phyloP scores from a whole-genome alignment of 2,888 invertebrate species.

The Eulithis prunata region DNA sequence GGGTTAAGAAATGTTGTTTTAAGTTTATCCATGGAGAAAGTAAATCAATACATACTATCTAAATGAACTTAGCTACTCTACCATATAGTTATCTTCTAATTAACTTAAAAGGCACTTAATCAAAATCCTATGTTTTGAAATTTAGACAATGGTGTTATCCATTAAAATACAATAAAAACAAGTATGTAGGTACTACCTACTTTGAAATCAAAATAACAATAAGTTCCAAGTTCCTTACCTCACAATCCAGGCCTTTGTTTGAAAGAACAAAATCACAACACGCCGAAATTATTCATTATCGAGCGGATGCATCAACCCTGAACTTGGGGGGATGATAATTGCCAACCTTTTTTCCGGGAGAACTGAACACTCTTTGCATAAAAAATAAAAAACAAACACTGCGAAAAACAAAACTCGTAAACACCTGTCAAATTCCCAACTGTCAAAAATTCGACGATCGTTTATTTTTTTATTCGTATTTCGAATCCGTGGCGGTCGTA shows the following conservation, averaged over 20 bases:
- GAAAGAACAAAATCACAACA: constrained; percentile 43
- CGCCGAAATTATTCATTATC: constrained; percentile 68
- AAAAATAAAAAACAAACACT: constrained; percentile 46
- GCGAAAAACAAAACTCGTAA: constrained; percentile 50
- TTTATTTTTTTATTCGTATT: constrained; percentile 51
- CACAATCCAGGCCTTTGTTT: constrained; percentile 36
- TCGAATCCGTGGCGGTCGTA: constrained; percentile 63
- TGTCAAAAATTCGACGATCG: constrained; percentile 48
- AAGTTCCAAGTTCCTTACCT: constrained; percentile 32
- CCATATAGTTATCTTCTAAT: too few relatives aligned
- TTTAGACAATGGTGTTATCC: too few relatives aligned
- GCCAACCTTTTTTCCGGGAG: constrained; percentile 60
- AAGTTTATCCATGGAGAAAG: too few relatives aligned
- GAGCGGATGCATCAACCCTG: constrained; percentile 82
- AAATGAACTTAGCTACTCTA: too few relatives aligned
- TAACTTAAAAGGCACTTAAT: too few relatives aligned
- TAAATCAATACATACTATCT: too few relatives aligned
- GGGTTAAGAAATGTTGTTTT: too few relatives aligned
- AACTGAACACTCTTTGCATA: constrained; percentile 54
- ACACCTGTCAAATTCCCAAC: constrained; percentile 53
- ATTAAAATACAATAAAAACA: neutral
- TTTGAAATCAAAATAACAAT: neutral
- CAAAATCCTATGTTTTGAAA: too few relatives aligned
- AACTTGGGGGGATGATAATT: constrained; percentile 78
- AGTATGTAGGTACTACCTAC: neutral